phyloP scores from a whole-genome alignment of 2,113 vertebrate genomes.

The Paralichthys olivaceus region DNA sequence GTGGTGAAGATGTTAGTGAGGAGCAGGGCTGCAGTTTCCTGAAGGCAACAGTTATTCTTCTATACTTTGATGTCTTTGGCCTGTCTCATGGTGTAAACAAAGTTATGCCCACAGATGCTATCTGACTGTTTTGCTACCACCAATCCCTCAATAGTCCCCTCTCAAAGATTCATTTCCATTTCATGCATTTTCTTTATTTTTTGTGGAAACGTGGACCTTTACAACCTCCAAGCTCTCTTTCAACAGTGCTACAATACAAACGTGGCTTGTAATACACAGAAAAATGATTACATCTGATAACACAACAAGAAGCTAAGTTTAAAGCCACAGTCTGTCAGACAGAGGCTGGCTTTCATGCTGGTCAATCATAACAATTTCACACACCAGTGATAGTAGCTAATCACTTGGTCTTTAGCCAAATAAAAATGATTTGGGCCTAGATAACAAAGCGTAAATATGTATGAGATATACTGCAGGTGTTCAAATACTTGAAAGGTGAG shows the following conservation, averaged over 20 bases:
- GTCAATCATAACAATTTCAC: slow-evolving; percentile 18
- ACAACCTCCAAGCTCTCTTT: not conserved
- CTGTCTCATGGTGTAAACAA: slow-evolving; percentile 14
- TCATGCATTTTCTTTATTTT: slow-evolving; percentile 44
- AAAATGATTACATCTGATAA: not conserved
- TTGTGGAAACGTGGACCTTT: slow-evolving; percentile 34
- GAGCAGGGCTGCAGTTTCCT: slow-evolving; percentile 26
- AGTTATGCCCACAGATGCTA: slow-evolving; percentile 21
- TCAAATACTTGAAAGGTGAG: not conserved
- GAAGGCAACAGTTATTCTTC: not conserved
- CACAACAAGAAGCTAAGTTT: not conserved
- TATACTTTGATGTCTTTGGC: slow-evolving; percentile 22
- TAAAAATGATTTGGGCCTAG: not conserved
- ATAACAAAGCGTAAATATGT: not conserved
- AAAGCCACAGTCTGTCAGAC: not conserved
- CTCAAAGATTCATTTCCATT: slow-evolving; percentile 1
- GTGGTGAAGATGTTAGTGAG: slow-evolving; percentile 17
- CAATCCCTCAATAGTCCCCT: slow-evolving; percentile 18
- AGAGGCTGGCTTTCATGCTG: slow-evolving; percentile 8
- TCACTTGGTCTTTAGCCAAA: slow-evolving; percentile 8
- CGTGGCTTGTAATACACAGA: not conserved
- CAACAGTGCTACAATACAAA: slow-evolving; percentile 1
- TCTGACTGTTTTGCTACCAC: slow-evolving; percentile 40
- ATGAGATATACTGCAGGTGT: not conserved
- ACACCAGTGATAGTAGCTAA: not conserved